A percentile compares a stretch with the other conserved stretches of the same genome.
Conservation (phyloP, 2,797 vertebrate genomes). For the Pseudochirops corinnae region DNA sequence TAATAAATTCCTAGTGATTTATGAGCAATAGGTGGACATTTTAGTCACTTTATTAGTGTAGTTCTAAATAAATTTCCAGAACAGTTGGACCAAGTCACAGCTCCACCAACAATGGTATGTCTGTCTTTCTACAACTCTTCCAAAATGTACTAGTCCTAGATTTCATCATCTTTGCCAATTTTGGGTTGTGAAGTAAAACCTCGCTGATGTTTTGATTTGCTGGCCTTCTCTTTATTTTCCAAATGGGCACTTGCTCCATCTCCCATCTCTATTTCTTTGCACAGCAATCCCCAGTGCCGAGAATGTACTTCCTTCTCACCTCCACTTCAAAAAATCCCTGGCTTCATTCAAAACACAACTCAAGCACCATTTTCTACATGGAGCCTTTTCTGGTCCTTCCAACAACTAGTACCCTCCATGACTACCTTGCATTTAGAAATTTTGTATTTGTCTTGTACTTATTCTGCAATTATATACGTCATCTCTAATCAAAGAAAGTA, state of each 20-base stretch:
- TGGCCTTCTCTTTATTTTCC: not conserved
- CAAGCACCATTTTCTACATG: not conserved
- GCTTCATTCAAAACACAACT: not conserved
- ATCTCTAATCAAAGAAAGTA: not conserved
- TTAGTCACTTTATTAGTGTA: not conserved
- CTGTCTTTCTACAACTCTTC: not conserved
- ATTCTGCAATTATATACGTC: not conserved
- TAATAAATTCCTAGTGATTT: not conserved
- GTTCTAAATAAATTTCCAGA: not conserved
- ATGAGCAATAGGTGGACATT: not conserved
- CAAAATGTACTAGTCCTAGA: not conserved
- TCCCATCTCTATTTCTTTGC: not conserved
- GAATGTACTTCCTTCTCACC: not conserved
- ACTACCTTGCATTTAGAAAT: not conserved
- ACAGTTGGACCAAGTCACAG: not conserved
- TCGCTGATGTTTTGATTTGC: not conserved
- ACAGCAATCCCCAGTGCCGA: too few species aligned
- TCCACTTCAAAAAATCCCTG: not conserved
- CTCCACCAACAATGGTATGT: not conserved
- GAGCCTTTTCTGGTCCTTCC: not conserved
- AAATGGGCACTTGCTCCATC: not conserved
- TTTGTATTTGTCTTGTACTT: not conserved
- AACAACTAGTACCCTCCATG: not conserved
- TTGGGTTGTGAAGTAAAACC: not conserved
- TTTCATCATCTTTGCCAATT: not conserved